Conservation (phyloP, 1,140 invertebrate species). For the Brachionus manjavacas region DNA sequence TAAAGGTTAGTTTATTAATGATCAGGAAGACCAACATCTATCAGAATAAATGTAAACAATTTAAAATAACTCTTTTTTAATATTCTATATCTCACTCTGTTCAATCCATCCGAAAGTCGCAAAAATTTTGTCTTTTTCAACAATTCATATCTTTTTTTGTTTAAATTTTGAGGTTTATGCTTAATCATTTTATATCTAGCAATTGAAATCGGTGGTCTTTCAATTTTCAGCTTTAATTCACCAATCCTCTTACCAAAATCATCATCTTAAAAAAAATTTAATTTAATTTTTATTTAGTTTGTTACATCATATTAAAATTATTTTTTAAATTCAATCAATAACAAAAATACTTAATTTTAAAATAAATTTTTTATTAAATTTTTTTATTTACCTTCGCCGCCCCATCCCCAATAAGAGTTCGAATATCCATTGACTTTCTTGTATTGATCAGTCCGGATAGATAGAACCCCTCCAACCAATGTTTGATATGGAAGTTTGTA, state of each 20-base stretch:
- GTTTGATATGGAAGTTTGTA: slow-evolving; percentile 13
- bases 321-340: too few species aligned
- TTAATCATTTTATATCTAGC: slow-evolving; percentile 30
- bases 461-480: slow-evolving; percentile 36
- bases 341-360: too few species aligned
- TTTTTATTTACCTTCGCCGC: slow-evolving; percentile 43
- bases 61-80: neutral
- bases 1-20: too few species aligned
- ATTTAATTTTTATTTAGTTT: too few species aligned
- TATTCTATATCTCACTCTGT: neutral
- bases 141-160: neutral
- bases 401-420: slow-evolving; percentile 77
- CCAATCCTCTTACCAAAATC: slow-evolving; percentile 5
- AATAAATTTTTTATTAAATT: too few species aligned
- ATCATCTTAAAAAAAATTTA: slow-evolving; percentile 21
- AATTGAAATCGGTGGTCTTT: neutral
- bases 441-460: slow-evolving; percentile 10
- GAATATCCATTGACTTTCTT: slow-evolving; percentile 65
- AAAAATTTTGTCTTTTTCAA: neutral
- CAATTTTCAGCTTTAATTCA: neutral
- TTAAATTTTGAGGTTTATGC: neutral
- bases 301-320: too few species aligned
- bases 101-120: neutral
- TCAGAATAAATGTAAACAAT: neutral
- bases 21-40: neutral